Evolutionary conservation across 2,113 vertebrate genomes (phyloP).

Genomic region (Silurus meridionalis): DNA sequence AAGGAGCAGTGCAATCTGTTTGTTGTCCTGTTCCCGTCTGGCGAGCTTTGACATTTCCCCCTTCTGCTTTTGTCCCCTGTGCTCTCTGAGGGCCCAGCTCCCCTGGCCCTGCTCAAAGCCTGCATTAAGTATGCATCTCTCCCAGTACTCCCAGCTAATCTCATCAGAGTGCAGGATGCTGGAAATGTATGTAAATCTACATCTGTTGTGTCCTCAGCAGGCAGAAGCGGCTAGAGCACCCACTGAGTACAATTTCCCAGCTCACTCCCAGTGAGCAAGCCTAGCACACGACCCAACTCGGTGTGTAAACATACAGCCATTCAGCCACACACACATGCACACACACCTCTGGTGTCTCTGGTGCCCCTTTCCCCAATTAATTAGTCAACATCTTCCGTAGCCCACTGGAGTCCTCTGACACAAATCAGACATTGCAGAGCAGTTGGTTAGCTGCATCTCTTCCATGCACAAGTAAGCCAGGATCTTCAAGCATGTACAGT

Average conservation of each 20-base stretch:
- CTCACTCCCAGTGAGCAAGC: conserved; percentile 68
- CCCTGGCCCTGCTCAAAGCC: conserved; percentile 79
- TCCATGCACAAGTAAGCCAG: conserved; percentile 22
- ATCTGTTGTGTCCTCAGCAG: conserved; percentile 84
- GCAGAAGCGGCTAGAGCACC: conserved; percentile 81
- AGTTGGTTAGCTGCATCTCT: conserved; percentile 16
- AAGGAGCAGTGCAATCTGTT: conserved; percentile 60
- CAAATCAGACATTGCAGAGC: conserved; percentile 28
- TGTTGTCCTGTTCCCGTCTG: conserved; percentile 73
- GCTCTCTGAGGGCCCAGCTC: conserved; percentile 75
- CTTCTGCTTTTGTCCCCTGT: conserved; percentile 69
- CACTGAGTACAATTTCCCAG: conserved; percentile 72
- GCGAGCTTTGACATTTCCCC: conserved; percentile 74
- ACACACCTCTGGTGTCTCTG: conserved; percentile 18
- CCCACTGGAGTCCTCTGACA: conserved; percentile 42
- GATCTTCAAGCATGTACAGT: background rate
- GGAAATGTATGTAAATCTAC: conserved; percentile 89
- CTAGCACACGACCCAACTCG: conserved; percentile 63
- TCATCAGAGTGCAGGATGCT: conserved; percentile 85
- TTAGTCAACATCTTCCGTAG: conserved; percentile 46
- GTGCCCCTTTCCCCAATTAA: conserved; percentile 46
- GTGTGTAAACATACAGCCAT: conserved; percentile 42
- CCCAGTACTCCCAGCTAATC: conserved; percentile 79
- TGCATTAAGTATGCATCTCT: conserved; percentile 88
- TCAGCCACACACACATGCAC: conserved; percentile 20